Evolutionary conservation across 1,140 invertebrate genomes (phyloP), one percentile per base, ranked within the genome.

Genomic region (Bradynema listronoti): DNA sequence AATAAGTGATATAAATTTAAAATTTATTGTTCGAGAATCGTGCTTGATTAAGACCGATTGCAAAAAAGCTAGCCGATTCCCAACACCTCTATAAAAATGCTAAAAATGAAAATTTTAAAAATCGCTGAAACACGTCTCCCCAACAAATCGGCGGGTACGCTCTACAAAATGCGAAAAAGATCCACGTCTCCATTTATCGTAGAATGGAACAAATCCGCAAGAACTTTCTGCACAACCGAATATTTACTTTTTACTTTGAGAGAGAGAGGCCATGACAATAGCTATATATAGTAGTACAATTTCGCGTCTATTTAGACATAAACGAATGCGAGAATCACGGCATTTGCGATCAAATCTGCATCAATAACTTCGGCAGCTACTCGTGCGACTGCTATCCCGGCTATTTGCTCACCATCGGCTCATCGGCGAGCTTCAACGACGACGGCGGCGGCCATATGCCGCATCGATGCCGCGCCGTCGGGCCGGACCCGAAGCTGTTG

Each of bases 361-460:
- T 46, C 16, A 58, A 66, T 42, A 32, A 16, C n/a, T n/a, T 42
- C 19, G 19, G 19, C 9, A 45, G 49, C 9, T 51, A 87, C 81
- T 92, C 94, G 79, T 98, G 94, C 78, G 86, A 87, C 69, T 98
- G 94, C 78, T 81, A 75, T 47, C 58, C 83, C 0, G 91, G 90
- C 5, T 98, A 96, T 78, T 84, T 87, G 51, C 80, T 87, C 51
- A 89, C 91, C 78, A 88, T 88, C 0, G 83, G 85, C 27, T 36
- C 34, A 4, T 39, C 11, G 7, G 49, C 27, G 2, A 57, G 27
- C 24, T n/a, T n/a, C n/a, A 51, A 6, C 22, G 34, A 27, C 22
- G 22, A 33, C 19, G 19, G 55, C 22, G 39, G 68, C 27, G 43
- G 33, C n/a, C 16, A 27, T 7, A 41, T 45, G 14, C 50, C 62